Percentiles rank a stretch among this genome's conserved stretches.
phyloP scores from a whole-genome alignment of 2,113 vertebrate genomes.

The Crocuta crocuta region DNA sequence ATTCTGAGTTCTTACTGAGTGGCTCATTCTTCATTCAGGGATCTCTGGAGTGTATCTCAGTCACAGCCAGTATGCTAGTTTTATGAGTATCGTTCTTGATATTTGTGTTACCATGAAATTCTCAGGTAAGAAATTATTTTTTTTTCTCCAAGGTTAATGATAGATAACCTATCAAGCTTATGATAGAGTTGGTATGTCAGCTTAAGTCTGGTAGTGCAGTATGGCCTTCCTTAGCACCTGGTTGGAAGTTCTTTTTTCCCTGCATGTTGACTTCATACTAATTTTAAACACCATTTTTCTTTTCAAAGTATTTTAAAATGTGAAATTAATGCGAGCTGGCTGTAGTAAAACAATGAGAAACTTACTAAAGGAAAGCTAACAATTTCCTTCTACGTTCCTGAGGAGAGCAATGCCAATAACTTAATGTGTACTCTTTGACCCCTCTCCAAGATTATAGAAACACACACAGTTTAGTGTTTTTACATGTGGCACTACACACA shows the following conservation, averaged over 20 bases:
- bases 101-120: not conserved
- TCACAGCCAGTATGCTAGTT: not conserved
- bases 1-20: not conserved
- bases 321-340: not conserved
- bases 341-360: not conserved
- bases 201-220: not conserved
- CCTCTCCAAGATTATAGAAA: not conserved
- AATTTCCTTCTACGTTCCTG: not conserved
- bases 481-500: not conserved
- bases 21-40: not conserved
- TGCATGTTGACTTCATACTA: not conserved
- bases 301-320: slow-evolving; percentile 36
- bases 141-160: not conserved
- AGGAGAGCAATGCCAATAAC: not conserved
- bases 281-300: slow-evolving; percentile 10
- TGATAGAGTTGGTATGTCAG: not conserved
- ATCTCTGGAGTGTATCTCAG: not conserved
- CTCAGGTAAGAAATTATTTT: slow-evolving; percentile 17
- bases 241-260: slow-evolving; percentile 18
- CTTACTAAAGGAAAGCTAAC: not conserved
- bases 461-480: not conserved
- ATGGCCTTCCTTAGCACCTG: not conserved
- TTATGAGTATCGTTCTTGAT: slow-evolving; percentile 10
- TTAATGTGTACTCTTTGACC: not conserved
- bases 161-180: not conserved